These are phyloP conservation scores for Anoncus sp. DNA, from an alignment of 2,888 invertebrate species.

Conservation along the genomic window DNA sequence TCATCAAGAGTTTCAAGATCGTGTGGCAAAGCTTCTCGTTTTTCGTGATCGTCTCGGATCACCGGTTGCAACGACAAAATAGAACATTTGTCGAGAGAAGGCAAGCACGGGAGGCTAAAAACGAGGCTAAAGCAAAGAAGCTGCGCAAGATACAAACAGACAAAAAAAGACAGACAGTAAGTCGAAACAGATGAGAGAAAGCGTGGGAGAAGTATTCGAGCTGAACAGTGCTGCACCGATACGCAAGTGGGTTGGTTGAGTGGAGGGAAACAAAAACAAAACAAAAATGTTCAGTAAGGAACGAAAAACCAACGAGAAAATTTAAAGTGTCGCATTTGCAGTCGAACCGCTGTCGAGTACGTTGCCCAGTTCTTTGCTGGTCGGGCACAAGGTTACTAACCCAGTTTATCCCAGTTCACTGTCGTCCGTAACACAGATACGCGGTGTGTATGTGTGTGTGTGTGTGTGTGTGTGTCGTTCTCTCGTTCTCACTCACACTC, in stretches of 20 bases:
- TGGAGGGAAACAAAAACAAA: conserved; percentile 25
- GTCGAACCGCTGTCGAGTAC: conserved; percentile 23
- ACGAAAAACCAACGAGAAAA: conserved; percentile 16
- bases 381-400: conserved; percentile 64
- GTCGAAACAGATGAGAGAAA: conserved; percentile 12
- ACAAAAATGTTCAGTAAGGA: neutral
- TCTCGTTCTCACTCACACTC: neutral
- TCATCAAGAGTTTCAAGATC: conserved; percentile 20
- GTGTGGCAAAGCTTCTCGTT: conserved; percentile 19
- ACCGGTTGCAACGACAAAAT: conserved; percentile 38
- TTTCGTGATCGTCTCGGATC: conserved; percentile 22
- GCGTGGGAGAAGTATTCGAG: conserved; percentile 10
- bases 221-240: conserved; percentile 15
- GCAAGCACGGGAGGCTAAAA: conserved; percentile 8
- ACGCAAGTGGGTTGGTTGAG: neutral
- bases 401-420: conserved; percentile 66
- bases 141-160: neutral
- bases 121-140: conserved; percentile 11
- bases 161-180: neutral
- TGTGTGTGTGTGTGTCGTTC: conserved; percentile 24
- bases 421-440: conserved; percentile 27
- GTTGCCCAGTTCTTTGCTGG: conserved; percentile 20
- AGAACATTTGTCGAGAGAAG: conserved; percentile 36
- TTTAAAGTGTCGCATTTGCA: conserved; percentile 34
- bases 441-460: neutral